Conservation (phyloP, 2,888 invertebrate species). For the Dendrolimus pini region DNA sequence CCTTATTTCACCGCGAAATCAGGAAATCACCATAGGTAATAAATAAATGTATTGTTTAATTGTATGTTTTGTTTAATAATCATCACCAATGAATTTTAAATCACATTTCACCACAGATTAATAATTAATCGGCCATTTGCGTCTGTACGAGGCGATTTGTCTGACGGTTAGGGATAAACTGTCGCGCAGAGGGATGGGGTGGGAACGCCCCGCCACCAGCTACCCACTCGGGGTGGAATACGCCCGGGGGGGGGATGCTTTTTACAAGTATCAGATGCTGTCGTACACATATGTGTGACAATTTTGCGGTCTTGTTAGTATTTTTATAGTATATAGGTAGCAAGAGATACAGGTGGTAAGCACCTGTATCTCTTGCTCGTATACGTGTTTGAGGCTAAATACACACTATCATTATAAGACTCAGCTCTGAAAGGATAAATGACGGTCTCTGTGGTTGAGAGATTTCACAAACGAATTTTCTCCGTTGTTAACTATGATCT, state of each 20-base stretch:
- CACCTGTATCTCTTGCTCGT: background rate
- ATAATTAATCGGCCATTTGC: constrained; percentile 41
- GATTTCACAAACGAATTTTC: no score
- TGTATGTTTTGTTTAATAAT: no score
- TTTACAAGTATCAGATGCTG: background rate
- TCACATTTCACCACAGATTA: constrained; percentile 22
- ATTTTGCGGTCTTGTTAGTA: background rate
- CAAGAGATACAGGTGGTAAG: background rate
- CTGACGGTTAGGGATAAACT: constrained; percentile 49
- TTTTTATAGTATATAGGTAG: background rate
- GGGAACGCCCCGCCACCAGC: constrained; percentile 25
- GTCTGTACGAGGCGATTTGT: constrained; percentile 51
- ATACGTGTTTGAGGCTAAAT: no score
- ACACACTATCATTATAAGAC: no score
- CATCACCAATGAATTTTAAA: constrained; percentile 1
- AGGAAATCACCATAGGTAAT: no score
- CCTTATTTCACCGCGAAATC: no score
- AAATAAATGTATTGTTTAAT: no score
- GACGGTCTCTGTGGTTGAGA: no score
- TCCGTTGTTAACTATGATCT: no score
- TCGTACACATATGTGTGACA: background rate
- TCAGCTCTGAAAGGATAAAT: no score
- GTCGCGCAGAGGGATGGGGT: constrained; percentile 33
- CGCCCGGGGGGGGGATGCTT: constrained; percentile 5
- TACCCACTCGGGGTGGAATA: constrained; percentile 21